Base-by-base conservation (phyloP, 2,888 invertebrate genomes). In the Chrysina gloriosa region DNA sequence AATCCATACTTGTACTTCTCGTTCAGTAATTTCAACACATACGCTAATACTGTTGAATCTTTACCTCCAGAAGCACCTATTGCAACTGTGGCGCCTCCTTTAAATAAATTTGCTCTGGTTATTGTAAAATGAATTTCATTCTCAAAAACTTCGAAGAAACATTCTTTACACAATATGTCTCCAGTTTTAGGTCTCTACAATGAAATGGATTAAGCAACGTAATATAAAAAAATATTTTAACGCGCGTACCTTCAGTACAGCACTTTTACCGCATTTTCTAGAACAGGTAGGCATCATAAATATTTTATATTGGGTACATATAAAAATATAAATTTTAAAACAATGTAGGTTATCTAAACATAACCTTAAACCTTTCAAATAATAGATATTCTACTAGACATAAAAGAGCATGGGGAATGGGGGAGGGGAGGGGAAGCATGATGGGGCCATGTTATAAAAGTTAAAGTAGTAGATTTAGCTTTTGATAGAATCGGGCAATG, bases 21-120 rank as follows among this genome's bases (percentile, higher is more conserved):
- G 82, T 99, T 99, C 7, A 99, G 85, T 1, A 92, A 85, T 84
- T 98, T 97, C 77, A 99, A 83, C 23, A 97, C 90, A 81, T 97
- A 93, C 0, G 98, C 98, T 65, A 99, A 85, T 11, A 99, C 99
- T 1, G 99, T 99, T 0, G 98, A 99, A 83, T 99, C 99, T 85
- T 95, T 95, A 25, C 96, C 96, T 27, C 96, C 96, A 34, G 95
- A 95, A 0, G 97, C 98, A 25, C 95, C 98, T 23, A 98, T 90
- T 1, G 97, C 98, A 23, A 98, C 95, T 39, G 91, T 92, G 77
- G 94, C 90, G 0, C 95, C 96, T 63, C 85, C 86, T 63, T 89
- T 90, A 80, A 98, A 98, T 54, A 98, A 85, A 71, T 92, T 87
- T 21, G 90, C 93, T 77, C 90, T 89, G 1, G 86, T 86, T 56